Conservation (phyloP, 2,888 invertebrate species). For the Lepidocyrtinus sp. region DNA sequence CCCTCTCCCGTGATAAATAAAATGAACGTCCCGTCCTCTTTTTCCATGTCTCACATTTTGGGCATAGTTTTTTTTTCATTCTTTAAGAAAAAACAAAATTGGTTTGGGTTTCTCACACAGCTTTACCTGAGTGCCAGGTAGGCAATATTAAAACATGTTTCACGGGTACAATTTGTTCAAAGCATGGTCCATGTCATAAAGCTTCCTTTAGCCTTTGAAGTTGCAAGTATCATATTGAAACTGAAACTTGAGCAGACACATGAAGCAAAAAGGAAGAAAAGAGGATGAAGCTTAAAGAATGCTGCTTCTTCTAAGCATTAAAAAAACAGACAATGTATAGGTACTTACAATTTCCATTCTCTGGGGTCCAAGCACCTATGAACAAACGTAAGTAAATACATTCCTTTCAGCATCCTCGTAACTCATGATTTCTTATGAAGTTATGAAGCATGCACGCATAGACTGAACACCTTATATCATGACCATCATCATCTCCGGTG, state of each 20-base stretch:
- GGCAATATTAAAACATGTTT: not conserved
- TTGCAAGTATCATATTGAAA: not conserved
- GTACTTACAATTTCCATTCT: not conserved
- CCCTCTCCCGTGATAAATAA: conserved; percentile 2
- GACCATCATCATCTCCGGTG: not conserved
- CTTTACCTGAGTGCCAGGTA: not conserved
- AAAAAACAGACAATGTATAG: not conserved
- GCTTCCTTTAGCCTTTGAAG: not conserved
- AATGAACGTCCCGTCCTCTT: conserved; percentile 4
- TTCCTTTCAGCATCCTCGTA: conserved; percentile 24
- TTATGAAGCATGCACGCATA: not conserved
- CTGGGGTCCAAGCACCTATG: conserved; percentile 5
- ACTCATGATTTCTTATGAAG: conserved; percentile 18
- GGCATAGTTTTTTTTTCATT: conserved; percentile 2
- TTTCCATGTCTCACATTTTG: not conserved
- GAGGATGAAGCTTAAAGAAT: not conserved
- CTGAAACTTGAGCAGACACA: conserved; percentile 7
- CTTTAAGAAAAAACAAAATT: conserved; percentile 1
- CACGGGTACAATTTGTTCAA: not conserved
- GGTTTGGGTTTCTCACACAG: conserved; percentile 2
- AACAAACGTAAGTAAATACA: not conserved
- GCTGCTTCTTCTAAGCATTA: not conserved
- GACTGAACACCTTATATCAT: not conserved
- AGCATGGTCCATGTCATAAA: conserved; percentile 2
- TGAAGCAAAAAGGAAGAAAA: conserved; percentile 5